Evolutionary conservation across 2,797 vertebrate species (phyloP).

Genomic region (Hirundo rustica): DNA sequence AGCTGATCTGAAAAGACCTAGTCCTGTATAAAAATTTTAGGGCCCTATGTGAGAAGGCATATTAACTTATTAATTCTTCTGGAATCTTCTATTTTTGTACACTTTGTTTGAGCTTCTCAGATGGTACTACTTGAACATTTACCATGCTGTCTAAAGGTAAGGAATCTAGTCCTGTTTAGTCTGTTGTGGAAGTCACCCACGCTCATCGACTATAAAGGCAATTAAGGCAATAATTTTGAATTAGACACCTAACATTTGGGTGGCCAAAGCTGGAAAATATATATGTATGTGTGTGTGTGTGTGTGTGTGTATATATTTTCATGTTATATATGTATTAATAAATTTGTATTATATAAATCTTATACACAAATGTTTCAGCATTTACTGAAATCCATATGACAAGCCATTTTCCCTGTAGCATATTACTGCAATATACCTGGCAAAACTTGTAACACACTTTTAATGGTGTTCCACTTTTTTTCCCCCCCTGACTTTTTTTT

Average conservation of each 20-base stretch:
- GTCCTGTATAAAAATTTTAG: not conserved
- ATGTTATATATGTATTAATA: not conserved
- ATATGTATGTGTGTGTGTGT: not conserved
- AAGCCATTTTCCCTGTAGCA: not conserved
- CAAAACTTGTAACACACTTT: not conserved
- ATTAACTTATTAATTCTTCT: not conserved
- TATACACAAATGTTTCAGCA: not conserved
- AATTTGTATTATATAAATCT: not conserved
- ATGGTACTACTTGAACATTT: not conserved
- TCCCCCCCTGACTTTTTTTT: not conserved
- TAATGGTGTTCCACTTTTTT: not conserved
- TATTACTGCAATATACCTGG: not conserved
- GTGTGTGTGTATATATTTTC: too few relatives aligned
- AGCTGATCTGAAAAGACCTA: not conserved
- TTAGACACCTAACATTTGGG: not conserved
- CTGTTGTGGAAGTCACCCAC: not conserved
- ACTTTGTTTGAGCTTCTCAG: not conserved
- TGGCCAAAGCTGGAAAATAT: not conserved
- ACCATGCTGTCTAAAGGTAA: not conserved
- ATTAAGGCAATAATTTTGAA: not conserved
- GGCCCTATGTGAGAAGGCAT: not conserved
- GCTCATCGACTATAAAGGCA: not conserved
- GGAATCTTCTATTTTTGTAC: not conserved
- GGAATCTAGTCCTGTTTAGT: not conserved
- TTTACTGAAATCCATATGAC: not conserved